Evolutionary conservation across 2,888 invertebrate genomes (phyloP), one percentile per base, ranked within the genome.

Genomic region (Mayetiola destructor): DNA sequence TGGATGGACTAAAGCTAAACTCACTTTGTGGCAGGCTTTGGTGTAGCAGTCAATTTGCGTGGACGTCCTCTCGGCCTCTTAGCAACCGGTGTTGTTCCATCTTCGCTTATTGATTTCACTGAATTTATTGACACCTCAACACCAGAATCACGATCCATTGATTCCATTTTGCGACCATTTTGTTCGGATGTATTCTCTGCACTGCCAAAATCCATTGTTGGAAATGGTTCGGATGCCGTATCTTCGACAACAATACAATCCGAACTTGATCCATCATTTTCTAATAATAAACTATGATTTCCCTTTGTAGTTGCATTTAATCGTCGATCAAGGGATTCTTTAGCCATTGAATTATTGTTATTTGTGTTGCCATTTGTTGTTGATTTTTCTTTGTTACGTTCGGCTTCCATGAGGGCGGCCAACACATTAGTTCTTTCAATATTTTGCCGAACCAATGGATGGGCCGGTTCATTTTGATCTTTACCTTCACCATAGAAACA

Each of bases 61-160:
- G 77, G 77, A 29, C 77, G 64, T 3, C 77, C 77, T n/a, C 77
- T 69, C 60, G 73, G 70, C 56, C 71, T 68, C 53, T 71, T 72
- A 14, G 66, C 62, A 27, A 68, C 65, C 21, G 63, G 57, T 6
- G 64, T 60, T 21, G 62, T 56, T 20, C 59, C 57, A 52, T 59
- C 57, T 56, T 61, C 57, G 12, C 16, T 29, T 12, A 16, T 29
- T 16, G 59, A 59, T 39, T 60, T 58, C 9, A 57, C 27, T 16
- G 61, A 58, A 58, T 57, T 59, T n/a, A n/a, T n/a, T 12, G 59
- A 59, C 16, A 60, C 58, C 53, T 60, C 60, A 14, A 61, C 57
- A 37, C 59, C 60, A 4, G 60, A 59, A 53, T 61, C 60, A 29
- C 57, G 56, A 59, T 59, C 56, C n/a, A 55, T 20, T 4, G 10